Evolutionary conservation across 2,888 invertebrate genomes (phyloP), one percentile per base, ranked within the genome.

Genomic region (Oscheius onirici): DNA sequence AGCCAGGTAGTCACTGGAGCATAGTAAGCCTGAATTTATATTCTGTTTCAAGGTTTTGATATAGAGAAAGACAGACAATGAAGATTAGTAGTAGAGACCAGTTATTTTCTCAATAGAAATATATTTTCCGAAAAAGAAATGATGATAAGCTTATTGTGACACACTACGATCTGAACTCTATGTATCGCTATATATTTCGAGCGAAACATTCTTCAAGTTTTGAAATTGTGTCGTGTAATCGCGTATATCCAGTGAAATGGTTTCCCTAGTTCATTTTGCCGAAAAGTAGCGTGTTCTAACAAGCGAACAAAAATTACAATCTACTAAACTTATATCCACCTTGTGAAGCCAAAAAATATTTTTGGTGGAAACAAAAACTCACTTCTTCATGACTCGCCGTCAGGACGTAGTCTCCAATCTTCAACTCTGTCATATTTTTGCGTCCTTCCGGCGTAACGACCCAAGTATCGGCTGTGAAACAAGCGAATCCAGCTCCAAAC

Each of bases 331-430:
- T 63, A 66, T 75, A 57, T 58, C 44, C 46, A 10, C 13, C 13
- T 5, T 10, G 20, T 15, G 46, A 5, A 17, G 13, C 20, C 0
- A 3, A 13, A 46, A 1, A 5, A 46, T 13, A 5, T 46, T 17
- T 17, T 13, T 5, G 1, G 46, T 3, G 28, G 0, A n/a, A 6
- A 57, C 6, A 6, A 15, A 41, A 20, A 44, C 69, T 60, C 54
- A 67, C 55, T 28, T 49, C 41, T 65, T 61, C 61, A 3, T 26
- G 34, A 51, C 65, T 69, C 1, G 79, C 77, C 5, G 79, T 78
- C 52, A 79, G 46, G 6, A 79, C 75, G 55, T 71, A 75, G 66
- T 79, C 79, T 11, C 78, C 78, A 52, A 78, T 49, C n/a, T 75
- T 63, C 15, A 79, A 34, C 24, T 76, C 49, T 26, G 73, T 78